Percentiles rank a stretch among this genome's conserved stretches.
Evolutionary conservation across 2,113 vertebrate species (phyloP).

Genomic region (Anolis carolinensis): DNA sequence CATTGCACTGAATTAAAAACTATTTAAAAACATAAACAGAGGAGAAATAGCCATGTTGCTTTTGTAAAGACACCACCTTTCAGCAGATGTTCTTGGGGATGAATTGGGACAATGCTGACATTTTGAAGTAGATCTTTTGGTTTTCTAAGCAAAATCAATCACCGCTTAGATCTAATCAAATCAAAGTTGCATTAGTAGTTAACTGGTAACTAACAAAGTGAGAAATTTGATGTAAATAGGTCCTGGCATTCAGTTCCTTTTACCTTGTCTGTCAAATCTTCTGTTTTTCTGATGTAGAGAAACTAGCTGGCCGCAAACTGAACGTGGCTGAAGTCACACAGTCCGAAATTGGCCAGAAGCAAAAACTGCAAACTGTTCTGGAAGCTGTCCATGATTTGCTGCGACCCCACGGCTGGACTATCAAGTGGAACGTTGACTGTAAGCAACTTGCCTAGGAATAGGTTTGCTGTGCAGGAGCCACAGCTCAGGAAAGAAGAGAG

Average conservation of each 20-base stretch:
- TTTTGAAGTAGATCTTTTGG: too few relatives aligned
- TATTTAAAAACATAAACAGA: too few relatives aligned
- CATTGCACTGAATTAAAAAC: too few relatives aligned
- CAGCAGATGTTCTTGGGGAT: not conserved
- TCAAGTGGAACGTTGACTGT: slow-evolving; percentile 93
- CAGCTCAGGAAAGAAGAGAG: not conserved
- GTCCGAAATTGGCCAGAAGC: slow-evolving; percentile 94
- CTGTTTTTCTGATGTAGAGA: slow-evolving; percentile 77
- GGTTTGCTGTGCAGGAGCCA: not conserved
- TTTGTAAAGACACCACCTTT: not conserved
- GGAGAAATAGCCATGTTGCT: not conserved
- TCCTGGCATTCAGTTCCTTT: fast-evolving
- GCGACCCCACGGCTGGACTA: slow-evolving; percentile 87
- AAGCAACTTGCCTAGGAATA: slow-evolving; percentile 63
- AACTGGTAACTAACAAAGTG: fast-evolving
- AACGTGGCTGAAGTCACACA: slow-evolving; percentile 96
- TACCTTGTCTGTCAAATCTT: not conserved
- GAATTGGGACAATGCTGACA: too few relatives aligned
- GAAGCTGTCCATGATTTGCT: slow-evolving; percentile 89
- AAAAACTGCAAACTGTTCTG: slow-evolving; percentile 93
- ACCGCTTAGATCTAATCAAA: not conserved
- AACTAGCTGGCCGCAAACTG: slow-evolving; percentile 87
- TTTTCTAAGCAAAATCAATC: not conserved
- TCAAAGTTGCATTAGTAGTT: not conserved
- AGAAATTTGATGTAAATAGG: not conserved